Conservation (phyloP, 2,888 invertebrate genomes). For the Rhopalosiphum nymphaeae region DNA sequence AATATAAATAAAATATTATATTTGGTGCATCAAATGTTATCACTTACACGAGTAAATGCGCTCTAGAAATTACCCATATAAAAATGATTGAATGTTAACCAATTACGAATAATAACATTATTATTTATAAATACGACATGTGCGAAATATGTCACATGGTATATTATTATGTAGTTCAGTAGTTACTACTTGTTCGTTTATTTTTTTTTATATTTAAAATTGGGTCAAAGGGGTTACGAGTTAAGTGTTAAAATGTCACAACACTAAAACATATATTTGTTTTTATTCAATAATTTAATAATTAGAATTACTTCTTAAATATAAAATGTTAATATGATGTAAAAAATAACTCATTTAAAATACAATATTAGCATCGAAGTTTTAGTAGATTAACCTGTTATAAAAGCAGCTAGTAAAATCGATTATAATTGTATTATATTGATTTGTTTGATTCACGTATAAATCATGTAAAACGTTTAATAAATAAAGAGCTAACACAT, state of each 20-base stretch:
- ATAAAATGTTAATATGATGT: not conserved
- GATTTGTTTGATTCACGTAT: not conserved
- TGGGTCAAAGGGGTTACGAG: not conserved
- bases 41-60: not conserved
- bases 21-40: not conserved
- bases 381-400: not conserved
- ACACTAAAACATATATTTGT: not conserved
- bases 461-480: not conserved
- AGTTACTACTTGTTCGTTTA: not conserved
- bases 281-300: conserved; percentile 4
- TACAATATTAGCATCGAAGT: not conserved
- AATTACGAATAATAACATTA: not conserved
- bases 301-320: not conserved
- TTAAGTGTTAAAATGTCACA: not conserved
- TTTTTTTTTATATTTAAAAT: not conserved
- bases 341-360: not conserved
- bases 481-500: not conserved
- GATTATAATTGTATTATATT: not conserved
- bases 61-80: not conserved
- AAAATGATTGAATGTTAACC: not conserved
- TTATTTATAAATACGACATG: not conserved
- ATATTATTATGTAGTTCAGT: conserved; percentile 9
- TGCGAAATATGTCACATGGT: not conserved
- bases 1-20: not conserved
- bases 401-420: not conserved